Conservation (phyloP, 2,888 invertebrate genomes). For the Diplazon laetatorius region DNA sequence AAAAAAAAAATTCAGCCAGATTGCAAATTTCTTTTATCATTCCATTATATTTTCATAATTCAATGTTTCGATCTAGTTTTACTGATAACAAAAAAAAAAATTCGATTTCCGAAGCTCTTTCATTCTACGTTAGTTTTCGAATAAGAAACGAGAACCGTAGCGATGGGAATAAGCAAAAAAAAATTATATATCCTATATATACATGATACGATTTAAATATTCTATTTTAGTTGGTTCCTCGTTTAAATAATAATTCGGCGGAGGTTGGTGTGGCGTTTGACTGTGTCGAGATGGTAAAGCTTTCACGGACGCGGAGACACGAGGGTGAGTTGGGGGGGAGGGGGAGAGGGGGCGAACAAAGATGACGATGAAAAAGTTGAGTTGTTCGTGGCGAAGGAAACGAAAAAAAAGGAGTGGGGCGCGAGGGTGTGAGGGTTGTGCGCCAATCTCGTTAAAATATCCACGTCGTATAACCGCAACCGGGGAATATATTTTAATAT, state of each 20-base stretch:
- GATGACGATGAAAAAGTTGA: conserved; percentile 32
- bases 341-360: conserved; percentile 3
- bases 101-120: not conserved
- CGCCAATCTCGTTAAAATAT: conserved; percentile 79
- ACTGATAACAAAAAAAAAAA: too few species aligned
- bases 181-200: not conserved
- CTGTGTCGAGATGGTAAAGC: not conserved
- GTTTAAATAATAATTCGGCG: conserved; percentile 35
- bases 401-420: conserved; percentile 36
- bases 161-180: not conserved
- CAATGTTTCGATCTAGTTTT: too few species aligned
- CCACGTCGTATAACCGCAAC: conserved; percentile 76
- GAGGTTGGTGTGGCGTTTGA: conserved; percentile 14
- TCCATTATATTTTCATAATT: too few species aligned
- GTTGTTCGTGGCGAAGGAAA: conserved; percentile 42
- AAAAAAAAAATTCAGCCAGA: too few species aligned
- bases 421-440: not conserved
- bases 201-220: conserved; percentile 26
- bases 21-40: too few species aligned
- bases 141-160: not conserved
- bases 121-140: not conserved
- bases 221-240: conserved; percentile 25
- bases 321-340: too few species aligned
- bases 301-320: conserved; percentile 5
- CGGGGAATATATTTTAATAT: conserved; percentile 82